Evolutionary conservation across 2,113 vertebrate species (phyloP), one percentile per base, ranked within the genome.

Genomic region (zebrafish (Danio rerio)): DNA sequence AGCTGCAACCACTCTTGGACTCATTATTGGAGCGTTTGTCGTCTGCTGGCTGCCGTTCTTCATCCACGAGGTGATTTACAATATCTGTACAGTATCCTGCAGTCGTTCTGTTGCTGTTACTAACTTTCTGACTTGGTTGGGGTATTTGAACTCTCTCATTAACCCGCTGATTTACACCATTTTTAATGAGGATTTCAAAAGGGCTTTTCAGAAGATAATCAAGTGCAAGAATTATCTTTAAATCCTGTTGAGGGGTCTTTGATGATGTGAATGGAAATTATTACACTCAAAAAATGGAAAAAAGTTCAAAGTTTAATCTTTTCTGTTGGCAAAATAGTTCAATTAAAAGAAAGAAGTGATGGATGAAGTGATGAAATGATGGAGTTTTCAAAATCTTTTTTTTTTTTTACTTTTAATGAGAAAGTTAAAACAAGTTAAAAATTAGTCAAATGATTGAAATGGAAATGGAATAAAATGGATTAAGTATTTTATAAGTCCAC

Each of bases 181-280:
- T 86, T 99, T 99, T 89, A 99, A 99, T 87, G 97, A 99, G 91
- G 98, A 99, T 91, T 99, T 99, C 88, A 99, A 99, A 89, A 99
- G 97, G 90, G 97, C 98, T 74, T 99, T 99, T 90, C 96, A 99
- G 91, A 98, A 95, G 93, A 94, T 99, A 78, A 89, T 98, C 80
- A 91, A 90, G 78, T 99, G 97, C 81, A 95, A 90, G 74, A 92
- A 94, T 87, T 96, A 95, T 80, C 89, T 96, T 89, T 95, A 92
- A 95, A 53, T 43, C 7, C 42, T 42, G 49, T 81, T 21, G 53
- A 59, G 20, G 21, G 40, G 52, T n/a, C n/a, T n/a, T n/a, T 68
- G 20, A 58, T 2, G 9, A 71, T 1, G 45, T 61, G 31, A 18
- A 9, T 16, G n/a, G 42, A 45, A 68, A 68, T 16, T 10, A 45